Percentiles rank a stretch among this genome's conserved stretches.
phyloP scores from a whole-genome alignment of 2,113 vertebrate species.

The Lepus timidus region DNA sequence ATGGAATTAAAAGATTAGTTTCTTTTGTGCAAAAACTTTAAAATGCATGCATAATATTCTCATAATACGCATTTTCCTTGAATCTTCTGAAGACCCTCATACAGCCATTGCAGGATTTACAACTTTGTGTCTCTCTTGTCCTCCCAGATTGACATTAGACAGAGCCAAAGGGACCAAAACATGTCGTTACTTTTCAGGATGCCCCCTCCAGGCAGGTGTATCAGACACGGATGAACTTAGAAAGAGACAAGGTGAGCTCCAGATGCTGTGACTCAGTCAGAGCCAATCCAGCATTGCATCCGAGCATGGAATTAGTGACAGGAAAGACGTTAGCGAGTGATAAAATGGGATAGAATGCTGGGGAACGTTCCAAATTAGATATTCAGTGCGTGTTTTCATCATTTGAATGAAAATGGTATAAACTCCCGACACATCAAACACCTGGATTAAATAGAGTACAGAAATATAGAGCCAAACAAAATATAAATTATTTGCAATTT shows the following conservation, averaged over 20 bases:
- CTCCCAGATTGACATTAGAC: constrained; percentile 41
- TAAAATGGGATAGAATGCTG: constrained; percentile 58
- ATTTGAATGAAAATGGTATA: constrained; percentile 63
- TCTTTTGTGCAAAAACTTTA: too few species aligned
- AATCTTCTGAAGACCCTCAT: too few species aligned
- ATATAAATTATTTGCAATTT: constrained; percentile 65
- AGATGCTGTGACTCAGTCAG: constrained; percentile 24
- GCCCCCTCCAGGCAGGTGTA: constrained; percentile 19
- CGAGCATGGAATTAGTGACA: constrained; percentile 33
- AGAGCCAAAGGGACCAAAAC: constrained; percentile 49
- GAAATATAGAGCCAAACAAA: constrained; percentile 59
- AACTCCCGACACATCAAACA: constrained; percentile 60
- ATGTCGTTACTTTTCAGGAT: constrained; percentile 36
- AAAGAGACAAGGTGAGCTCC: constrained; percentile 64
- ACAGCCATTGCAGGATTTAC: not conserved
- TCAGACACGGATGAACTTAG: constrained; percentile 21
- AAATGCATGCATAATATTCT: too few species aligned
- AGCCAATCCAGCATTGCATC: constrained; percentile 40
- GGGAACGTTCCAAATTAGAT: constrained; percentile 50
- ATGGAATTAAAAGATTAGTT: too few species aligned
- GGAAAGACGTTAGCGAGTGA: constrained; percentile 59
- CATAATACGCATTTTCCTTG: too few species aligned
- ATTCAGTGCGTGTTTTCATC: constrained; percentile 51
- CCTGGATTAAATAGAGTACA: constrained; percentile 63
- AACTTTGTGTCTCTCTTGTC: not conserved